Conservation (phyloP, 2,888 invertebrate species). For the Ectobius pallidus region DNA sequence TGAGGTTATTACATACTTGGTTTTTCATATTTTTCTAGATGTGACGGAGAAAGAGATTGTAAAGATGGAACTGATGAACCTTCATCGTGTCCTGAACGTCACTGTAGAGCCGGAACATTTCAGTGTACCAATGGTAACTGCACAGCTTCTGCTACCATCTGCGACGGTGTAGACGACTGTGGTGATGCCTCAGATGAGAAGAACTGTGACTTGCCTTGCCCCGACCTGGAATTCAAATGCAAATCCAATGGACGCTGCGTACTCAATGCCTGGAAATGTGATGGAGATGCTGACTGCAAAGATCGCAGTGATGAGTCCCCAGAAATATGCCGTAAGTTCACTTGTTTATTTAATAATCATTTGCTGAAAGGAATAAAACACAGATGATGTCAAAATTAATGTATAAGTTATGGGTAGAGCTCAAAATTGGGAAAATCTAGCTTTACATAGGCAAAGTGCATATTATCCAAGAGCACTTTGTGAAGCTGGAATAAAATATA, state of each 20-base stretch:
- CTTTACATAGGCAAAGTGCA: too few species aligned
- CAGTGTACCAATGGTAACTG: constrained; percentile 94
- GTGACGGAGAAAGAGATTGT: constrained; percentile 93
- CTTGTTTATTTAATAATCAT: too few species aligned
- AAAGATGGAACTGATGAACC: constrained; percentile 92
- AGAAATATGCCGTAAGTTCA: constrained; percentile 73
- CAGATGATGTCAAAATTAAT: too few species aligned
- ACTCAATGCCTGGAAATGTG: constrained; percentile 89
- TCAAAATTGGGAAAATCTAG: too few species aligned
- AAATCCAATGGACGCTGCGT: constrained; percentile 86
- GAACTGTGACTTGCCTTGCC: constrained; percentile 84
- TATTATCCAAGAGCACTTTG: too few species aligned
- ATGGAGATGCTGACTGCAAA: constrained; percentile 93
- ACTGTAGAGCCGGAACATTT: constrained; percentile 90
- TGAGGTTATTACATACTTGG: too few species aligned
- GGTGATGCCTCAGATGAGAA: constrained; percentile 86
- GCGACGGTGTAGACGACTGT: constrained; percentile 92
- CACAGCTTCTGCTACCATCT: constrained; percentile 89
- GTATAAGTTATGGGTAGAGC: too few species aligned
- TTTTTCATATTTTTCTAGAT: constrained; percentile 66
- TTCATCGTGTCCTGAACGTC: constrained; percentile 78
- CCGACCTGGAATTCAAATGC: constrained; percentile 90
- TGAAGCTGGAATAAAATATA: too few species aligned
- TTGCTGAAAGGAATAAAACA: too few species aligned
- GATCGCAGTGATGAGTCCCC: constrained; percentile 94